Conservation (phyloP, 53 echinoderm and acorn worm genomes). For the Actinopyga echinites region DNA sequence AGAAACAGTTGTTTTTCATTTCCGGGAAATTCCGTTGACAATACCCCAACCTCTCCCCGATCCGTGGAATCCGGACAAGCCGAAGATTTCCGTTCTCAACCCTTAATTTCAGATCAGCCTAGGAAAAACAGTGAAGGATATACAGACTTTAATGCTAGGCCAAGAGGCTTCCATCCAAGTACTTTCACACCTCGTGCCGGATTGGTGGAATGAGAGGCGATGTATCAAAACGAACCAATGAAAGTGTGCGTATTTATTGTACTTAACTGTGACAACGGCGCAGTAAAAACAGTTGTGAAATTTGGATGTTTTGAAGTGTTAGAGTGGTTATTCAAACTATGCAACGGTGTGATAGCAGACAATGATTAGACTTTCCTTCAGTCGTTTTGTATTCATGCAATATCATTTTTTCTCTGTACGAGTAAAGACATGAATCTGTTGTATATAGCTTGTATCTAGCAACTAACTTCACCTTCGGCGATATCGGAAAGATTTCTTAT, state of each 20-base stretch:
- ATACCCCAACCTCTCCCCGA: slow-evolving; percentile 62
- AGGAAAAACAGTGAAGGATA: slow-evolving; percentile 63
- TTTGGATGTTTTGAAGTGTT: slow-evolving; percentile 29
- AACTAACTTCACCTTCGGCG: slow-evolving; percentile 10
- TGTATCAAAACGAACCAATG: not conserved
- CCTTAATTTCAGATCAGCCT: slow-evolving; percentile 27
- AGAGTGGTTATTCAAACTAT: not conserved
- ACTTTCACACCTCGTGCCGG: slow-evolving; percentile 17
- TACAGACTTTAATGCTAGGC: slow-evolving; percentile 82
- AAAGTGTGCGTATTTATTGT: slow-evolving; percentile 22
- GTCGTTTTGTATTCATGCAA: slow-evolving; percentile 13
- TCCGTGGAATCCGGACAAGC: slow-evolving; percentile 72
- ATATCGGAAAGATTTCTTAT: not conserved
- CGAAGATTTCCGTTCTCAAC: slow-evolving; percentile 27
- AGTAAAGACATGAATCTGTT: not conserved
- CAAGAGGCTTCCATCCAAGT: slow-evolving; percentile 58
- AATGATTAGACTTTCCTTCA: not conserved
- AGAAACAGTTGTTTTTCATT: too few relatives aligned
- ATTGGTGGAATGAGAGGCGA: slow-evolving; percentile 11
- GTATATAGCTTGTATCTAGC: slow-evolving; percentile 29
- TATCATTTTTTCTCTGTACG: too few relatives aligned
- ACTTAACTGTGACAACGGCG: not conserved
- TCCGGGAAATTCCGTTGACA: slow-evolving; percentile 44
- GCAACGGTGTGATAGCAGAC: not conserved
- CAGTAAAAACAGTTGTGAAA: not conserved